These are phyloP conservation scores for Leucoma salicis DNA, from an alignment of 2,888 invertebrate species.

Conservation along the genomic window DNA sequence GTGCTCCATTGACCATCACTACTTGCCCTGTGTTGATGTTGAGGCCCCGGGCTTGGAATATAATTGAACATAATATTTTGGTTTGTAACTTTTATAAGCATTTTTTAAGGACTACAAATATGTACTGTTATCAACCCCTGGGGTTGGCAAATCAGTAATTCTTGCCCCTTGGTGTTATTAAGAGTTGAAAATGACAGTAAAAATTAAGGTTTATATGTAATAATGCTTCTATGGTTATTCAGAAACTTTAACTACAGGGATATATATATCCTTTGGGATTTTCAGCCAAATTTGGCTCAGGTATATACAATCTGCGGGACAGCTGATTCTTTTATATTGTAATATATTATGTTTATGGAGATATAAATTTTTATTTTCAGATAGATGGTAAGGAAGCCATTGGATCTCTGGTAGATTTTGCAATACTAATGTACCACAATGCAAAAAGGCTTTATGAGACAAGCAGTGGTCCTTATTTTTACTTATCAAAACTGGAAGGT, in stretches of 20 bases:
- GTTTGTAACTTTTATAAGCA: constrained; percentile 53
- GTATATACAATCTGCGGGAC: too few species aligned
- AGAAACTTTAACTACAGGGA: too few species aligned
- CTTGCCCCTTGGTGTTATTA: too few species aligned
- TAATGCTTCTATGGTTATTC: too few species aligned
- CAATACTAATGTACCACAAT: constrained; percentile 85
- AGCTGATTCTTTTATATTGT: too few species aligned
- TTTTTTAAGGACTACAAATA: too few species aligned
- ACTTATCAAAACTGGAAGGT: constrained; percentile 87
- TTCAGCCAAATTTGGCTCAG: too few species aligned
- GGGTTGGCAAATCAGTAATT: too few species aligned
- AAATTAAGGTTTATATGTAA: too few species aligned
- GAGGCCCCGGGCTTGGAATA: constrained; percentile 88
- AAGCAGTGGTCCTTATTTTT: constrained; percentile 86
- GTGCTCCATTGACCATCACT: constrained; percentile 72
- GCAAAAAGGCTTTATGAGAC: constrained; percentile 75
- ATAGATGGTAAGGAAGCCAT: constrained; percentile 83
- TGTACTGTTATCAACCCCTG: too few species aligned
- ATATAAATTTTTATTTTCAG: constrained; percentile 55
- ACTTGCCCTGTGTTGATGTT: constrained; percentile 85
- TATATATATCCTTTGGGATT: background rate
- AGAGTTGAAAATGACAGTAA: too few species aligned
- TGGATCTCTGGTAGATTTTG: constrained; percentile 87
- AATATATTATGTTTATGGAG: background rate
- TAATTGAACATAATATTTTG: constrained; percentile 85